These are phyloP conservation scores for Eudemis profundana DNA, from an alignment of 2,888 invertebrate genomes.

Conservation along the genomic window DNA sequence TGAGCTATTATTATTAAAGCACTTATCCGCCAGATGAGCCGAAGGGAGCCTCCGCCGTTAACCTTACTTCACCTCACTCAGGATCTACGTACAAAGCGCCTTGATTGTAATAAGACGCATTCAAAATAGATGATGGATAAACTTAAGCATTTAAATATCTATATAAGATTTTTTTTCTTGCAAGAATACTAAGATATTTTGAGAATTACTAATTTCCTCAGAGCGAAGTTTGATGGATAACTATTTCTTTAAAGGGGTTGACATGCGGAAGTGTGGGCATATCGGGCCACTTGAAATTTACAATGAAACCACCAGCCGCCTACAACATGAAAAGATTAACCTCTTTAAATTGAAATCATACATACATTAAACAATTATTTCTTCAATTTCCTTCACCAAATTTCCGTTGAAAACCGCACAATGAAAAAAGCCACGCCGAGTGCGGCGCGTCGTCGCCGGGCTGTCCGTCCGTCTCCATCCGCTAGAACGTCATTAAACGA, in stretches of 20 bases:
- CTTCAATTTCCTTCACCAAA: conserved; percentile 1
- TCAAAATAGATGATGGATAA: conserved; percentile 1
- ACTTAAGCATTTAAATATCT: no score
- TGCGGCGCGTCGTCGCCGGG: conserved; percentile 16
- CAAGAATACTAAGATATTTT: no score
- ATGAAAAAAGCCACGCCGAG: conserved; percentile 20
- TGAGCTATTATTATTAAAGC: conserved; percentile 29
- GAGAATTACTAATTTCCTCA: no score
- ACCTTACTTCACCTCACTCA: conserved; percentile 38
- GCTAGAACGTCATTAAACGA: conserved; percentile 19
- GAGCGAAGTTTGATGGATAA: no score
- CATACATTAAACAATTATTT: no score
- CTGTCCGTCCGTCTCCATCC: conserved; percentile 7
- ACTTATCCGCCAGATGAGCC: conserved; percentile 22
- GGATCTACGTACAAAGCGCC: neutral
- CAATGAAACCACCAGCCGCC: no score
- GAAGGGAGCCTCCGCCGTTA: conserved; percentile 18
- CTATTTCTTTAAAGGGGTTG: no score
- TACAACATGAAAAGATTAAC: no score
- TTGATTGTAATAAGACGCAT: neutral
- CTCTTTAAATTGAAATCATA: no score
- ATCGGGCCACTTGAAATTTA: no score
- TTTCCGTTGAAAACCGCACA: conserved; percentile 19
- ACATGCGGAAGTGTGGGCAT: no score
- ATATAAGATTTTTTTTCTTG: no score